Evolutionary conservation across 2,113 vertebrate genomes (phyloP).

Genomic region (Oceanodroma tethys): DNA sequence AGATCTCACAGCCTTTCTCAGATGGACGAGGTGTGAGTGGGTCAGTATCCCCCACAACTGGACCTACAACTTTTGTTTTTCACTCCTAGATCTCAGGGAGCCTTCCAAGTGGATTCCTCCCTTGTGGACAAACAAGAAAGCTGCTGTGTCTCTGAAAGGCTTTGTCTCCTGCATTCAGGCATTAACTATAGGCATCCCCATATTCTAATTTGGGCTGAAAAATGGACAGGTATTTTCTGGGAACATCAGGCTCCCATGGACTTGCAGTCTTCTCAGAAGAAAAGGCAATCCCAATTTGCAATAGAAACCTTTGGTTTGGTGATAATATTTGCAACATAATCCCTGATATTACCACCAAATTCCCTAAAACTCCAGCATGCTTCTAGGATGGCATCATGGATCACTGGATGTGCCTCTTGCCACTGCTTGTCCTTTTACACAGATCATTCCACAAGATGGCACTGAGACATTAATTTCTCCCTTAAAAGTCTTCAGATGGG

Average conservation of each 20-base stretch:
- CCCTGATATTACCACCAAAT: not conserved
- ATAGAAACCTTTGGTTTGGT: not conserved
- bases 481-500: not conserved
- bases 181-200: not conserved
- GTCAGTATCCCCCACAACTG: not conserved
- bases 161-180: not conserved
- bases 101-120: not conserved
- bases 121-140: not conserved
- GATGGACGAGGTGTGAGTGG: not conserved
- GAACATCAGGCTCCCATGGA: fast-evolving
- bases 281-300: not conserved
- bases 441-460: conserved; percentile 17
- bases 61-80: not conserved
- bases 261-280: not conserved
- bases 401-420: not conserved
- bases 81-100: not conserved
- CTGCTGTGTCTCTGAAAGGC: not conserved
- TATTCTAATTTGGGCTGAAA: not conserved
- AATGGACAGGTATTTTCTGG: not conserved
- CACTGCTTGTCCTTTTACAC: not conserved
- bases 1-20: not conserved
- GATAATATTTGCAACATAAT: not conserved
- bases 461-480: not conserved
- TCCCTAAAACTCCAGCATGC: not conserved
- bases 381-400: not conserved